phyloP scores from a whole-genome alignment of 2,797 vertebrate genomes.

The Bradypus variegatus region DNA sequence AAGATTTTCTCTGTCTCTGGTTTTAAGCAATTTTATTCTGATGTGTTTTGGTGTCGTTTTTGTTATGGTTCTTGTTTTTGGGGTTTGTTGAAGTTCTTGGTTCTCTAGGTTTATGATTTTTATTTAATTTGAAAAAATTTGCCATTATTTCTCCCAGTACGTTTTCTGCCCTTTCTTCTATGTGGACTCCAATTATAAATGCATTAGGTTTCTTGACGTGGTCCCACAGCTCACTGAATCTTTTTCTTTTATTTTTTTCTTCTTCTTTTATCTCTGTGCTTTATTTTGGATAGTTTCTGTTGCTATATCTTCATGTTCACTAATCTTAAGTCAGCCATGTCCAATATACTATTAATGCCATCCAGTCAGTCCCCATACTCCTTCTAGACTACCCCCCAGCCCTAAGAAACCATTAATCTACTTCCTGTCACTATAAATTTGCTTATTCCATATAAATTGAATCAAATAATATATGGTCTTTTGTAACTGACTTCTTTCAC shows the following conservation, averaged over 20 bases:
- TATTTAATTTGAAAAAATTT: neutral
- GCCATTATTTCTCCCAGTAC: neutral
- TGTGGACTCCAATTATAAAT: too few relatives aligned
- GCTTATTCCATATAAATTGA: too few relatives aligned
- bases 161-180: neutral
- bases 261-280: neutral
- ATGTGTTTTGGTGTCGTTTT: neutral
- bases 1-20: neutral
- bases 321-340: too few relatives aligned
- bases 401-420: too few relatives aligned
- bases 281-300: too few relatives aligned
- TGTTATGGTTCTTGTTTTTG: neutral
- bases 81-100: neutral
- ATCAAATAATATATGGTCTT: too few relatives aligned
- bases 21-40: neutral
- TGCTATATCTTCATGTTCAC: neutral
- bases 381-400: neutral
- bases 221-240: neutral
- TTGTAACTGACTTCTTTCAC: too few relatives aligned
- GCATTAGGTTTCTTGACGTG: neutral
- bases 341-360: neutral
- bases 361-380: neutral
- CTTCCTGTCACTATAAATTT: too few relatives aligned
- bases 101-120: neutral
- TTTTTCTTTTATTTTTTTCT: neutral